phyloP scores from a whole-genome alignment of 2,888 invertebrate genomes.

The Corbicula japonica region DNA sequence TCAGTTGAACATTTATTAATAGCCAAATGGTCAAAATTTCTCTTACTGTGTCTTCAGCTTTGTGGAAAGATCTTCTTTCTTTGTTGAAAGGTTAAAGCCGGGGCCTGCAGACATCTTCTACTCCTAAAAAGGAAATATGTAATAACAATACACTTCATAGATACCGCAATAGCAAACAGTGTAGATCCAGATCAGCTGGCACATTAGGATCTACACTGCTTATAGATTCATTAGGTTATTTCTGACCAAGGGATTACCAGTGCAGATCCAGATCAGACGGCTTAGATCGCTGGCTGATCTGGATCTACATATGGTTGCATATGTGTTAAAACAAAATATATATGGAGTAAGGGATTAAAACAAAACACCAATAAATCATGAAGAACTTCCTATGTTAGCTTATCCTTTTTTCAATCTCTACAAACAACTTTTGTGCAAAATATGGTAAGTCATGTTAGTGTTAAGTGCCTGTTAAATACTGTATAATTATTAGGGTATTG shows the following conservation, averaged over 20 bases:
- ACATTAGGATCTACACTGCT: neutral
- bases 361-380: too few species aligned
- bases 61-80: constrained; percentile 77
- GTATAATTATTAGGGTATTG: too few species aligned
- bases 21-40: neutral
- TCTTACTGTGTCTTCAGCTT: constrained; percentile 79
- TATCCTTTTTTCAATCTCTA: too few species aligned
- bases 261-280: neutral
- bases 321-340: too few species aligned
- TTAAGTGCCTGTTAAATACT: too few species aligned
- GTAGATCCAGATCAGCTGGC: neutral
- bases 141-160: neutral
- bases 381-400: too few species aligned
- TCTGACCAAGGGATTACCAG: neutral
- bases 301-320: too few species aligned
- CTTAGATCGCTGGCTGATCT: too few species aligned
- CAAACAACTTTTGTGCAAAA: too few species aligned
- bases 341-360: too few species aligned
- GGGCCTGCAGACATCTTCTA: constrained; percentile 38
- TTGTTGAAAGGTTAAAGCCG: constrained; percentile 62
- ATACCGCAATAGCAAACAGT: neutral
- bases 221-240: neutral
- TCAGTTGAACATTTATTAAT: neutral
- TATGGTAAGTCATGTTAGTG: too few species aligned
- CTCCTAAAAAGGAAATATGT: neutral